phyloP scores from a whole-genome alignment of 2,888 invertebrate species.

The Rotaria magnacalcarata region DNA sequence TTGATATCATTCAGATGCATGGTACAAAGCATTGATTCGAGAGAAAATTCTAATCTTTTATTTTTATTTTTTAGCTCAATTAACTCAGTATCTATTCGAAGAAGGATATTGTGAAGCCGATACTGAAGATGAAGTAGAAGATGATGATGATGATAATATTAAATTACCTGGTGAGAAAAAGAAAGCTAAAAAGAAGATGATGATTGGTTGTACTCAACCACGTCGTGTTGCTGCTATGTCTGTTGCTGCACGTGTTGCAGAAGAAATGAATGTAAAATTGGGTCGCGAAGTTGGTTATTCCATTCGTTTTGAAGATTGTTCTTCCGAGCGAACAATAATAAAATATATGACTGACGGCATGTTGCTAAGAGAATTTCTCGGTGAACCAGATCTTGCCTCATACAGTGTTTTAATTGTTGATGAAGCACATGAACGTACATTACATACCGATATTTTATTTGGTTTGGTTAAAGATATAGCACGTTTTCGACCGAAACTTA shows the following conservation, averaged over 20 bases:
- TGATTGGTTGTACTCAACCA: conserved; percentile 92
- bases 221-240: conserved; percentile 98
- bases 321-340: conserved; percentile 87
- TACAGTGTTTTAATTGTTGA: conserved; percentile 93
- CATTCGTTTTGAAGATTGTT: conserved; percentile 97
- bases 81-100: conserved; percentile 64
- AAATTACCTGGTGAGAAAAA: not conserved
- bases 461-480: conserved; percentile 89
- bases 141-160: not conserved
- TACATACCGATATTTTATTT: conserved; percentile 95
- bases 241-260: conserved; percentile 93
- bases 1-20: too few species aligned
- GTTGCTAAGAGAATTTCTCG: conserved; percentile 87
- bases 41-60: too few species aligned
- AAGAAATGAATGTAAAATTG: conserved; percentile 91
- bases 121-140: not conserved
- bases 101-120: conserved; percentile 52
- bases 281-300: conserved; percentile 70
- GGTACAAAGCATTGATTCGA: too few species aligned
- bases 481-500: conserved; percentile 81
- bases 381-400: conserved; percentile 87
- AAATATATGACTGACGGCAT: conserved; percentile 99
- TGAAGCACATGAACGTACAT: conserved; percentile 94
- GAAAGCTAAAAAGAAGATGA: conserved; percentile 65
- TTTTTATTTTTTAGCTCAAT: conserved; percentile 58